These are phyloP conservation scores for Nylanderia fulva DNA, from an alignment of 1,140 invertebrate species.

Conservation along the genomic window DNA sequence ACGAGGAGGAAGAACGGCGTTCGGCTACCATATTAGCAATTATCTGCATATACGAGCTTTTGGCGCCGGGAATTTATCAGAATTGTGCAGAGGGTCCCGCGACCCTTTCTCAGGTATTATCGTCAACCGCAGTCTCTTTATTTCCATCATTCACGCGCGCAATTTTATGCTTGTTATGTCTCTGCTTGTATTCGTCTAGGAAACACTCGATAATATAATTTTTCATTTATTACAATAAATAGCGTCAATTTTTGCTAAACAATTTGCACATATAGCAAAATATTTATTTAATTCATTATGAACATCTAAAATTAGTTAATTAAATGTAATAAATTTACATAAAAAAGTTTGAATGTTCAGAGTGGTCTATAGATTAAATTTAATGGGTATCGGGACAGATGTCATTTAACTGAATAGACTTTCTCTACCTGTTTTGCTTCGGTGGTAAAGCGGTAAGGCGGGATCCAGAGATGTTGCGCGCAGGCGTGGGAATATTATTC, in stretches of 20 bases:
- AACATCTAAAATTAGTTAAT: background rate
- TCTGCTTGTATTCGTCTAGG: background rate
- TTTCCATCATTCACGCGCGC: background rate
- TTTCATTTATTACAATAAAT: background rate
- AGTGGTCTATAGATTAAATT: background rate
- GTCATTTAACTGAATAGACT: constrained; percentile 33
- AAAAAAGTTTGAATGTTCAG: too few relatives aligned
- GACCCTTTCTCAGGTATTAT: constrained; percentile 13
- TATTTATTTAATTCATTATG: background rate
- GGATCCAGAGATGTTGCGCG: constrained; percentile 72
- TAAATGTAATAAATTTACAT: constrained; percentile 13
- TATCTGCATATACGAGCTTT: constrained; percentile 72
- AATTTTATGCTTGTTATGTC: background rate
- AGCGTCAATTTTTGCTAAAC: background rate
- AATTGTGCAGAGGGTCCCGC: background rate
- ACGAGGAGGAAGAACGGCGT: constrained; percentile 71
- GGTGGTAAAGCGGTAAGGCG: constrained; percentile 27
- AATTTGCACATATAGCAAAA: background rate
- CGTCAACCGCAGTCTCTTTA: background rate
- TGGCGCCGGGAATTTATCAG: constrained; percentile 25
- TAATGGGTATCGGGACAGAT: constrained; percentile 1
- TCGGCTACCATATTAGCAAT: constrained; percentile 75
- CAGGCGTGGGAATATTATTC: constrained; percentile 83
- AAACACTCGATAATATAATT: background rate
- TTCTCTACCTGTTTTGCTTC: constrained; percentile 4